Evolutionary conservation across 2,888 invertebrate species (phyloP).

Genomic region (Cephus sareptanus): DNA sequence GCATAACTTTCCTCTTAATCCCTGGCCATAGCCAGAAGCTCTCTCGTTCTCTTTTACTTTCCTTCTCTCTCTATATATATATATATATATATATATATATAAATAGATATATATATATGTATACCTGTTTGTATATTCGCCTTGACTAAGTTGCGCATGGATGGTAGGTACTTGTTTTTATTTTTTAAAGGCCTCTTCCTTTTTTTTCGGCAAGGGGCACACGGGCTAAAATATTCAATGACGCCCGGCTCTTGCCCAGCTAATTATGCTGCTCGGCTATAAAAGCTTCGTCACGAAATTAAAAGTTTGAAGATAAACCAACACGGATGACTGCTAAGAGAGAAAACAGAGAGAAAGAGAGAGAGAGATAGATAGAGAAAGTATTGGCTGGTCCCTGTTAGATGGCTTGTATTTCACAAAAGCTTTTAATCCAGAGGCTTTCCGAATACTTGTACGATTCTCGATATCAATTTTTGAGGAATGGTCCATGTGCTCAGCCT

Average conservation of each 20-base stretch:
- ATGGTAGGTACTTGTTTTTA: not conserved
- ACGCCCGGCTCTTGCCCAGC: slow-evolving; percentile 40
- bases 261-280: slow-evolving; percentile 52
- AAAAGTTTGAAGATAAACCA: slow-evolving; percentile 50
- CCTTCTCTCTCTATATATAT: not conserved
- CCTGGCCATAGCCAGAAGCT: slow-evolving; percentile 39
- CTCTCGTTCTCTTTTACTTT: slow-evolving; percentile 26
- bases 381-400: not conserved
- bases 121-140: not conserved
- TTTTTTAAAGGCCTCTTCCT: slow-evolving; percentile 15
- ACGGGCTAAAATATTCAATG: slow-evolving; percentile 56
- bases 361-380: too few relatives aligned
- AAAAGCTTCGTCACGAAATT: slow-evolving; percentile 49
- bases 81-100: too few relatives aligned
- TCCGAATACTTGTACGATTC: slow-evolving; percentile 27
- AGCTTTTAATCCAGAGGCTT: slow-evolving; percentile 31
- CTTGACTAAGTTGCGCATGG: not conserved
- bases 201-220: slow-evolving; percentile 38
- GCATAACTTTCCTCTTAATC: slow-evolving; percentile 59
- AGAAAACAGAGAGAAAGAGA: not conserved
- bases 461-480: slow-evolving; percentile 32
- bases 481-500: slow-evolving; percentile 9
- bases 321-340: slow-evolving; percentile 15
- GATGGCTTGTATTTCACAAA: slow-evolving; percentile 29
- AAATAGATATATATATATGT: too few relatives aligned